Conservation (phyloP, 2,113 vertebrate genomes). For the Rafetus swinhoei region DNA sequence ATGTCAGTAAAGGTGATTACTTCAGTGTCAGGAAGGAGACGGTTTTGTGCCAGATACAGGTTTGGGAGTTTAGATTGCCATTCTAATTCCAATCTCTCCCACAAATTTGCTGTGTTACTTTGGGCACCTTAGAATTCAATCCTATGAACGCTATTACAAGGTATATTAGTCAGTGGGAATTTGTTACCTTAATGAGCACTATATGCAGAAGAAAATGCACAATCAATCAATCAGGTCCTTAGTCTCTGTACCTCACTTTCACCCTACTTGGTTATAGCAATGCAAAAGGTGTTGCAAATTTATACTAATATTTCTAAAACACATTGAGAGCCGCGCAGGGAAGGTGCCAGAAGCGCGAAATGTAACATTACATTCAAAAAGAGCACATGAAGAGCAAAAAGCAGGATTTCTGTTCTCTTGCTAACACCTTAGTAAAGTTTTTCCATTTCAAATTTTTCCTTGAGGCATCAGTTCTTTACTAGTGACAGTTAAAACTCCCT, state of each 20-base stretch:
- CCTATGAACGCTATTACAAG: constrained; percentile 40
- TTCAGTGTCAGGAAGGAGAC: fast-evolving
- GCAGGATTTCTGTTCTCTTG: neutral
- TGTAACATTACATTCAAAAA: neutral
- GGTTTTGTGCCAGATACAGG: neutral
- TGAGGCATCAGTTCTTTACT: neutral
- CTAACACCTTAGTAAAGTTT: neutral
- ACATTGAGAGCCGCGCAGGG: constrained; percentile 5
- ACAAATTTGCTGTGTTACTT: constrained; percentile 50
- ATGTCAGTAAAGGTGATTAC: neutral
- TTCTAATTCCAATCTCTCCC: constrained; percentile 49
- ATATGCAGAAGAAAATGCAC: neutral
- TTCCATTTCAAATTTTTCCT: neutral
- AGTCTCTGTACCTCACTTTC: neutral
- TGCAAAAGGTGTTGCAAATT: neutral
- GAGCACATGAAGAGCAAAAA: neutral
- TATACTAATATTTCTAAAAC: neutral
- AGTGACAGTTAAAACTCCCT: neutral
- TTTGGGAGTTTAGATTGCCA: neutral
- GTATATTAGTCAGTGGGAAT: constrained; percentile 26
- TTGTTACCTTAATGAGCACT: constrained; percentile 13
- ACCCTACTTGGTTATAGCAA: neutral
- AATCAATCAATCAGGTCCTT: neutral
- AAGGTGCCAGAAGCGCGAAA: neutral
- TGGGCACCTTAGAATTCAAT: constrained; percentile 23